Conservation (phyloP, 2,888 invertebrate genomes). For the Pediacus dermestoides region DNA sequence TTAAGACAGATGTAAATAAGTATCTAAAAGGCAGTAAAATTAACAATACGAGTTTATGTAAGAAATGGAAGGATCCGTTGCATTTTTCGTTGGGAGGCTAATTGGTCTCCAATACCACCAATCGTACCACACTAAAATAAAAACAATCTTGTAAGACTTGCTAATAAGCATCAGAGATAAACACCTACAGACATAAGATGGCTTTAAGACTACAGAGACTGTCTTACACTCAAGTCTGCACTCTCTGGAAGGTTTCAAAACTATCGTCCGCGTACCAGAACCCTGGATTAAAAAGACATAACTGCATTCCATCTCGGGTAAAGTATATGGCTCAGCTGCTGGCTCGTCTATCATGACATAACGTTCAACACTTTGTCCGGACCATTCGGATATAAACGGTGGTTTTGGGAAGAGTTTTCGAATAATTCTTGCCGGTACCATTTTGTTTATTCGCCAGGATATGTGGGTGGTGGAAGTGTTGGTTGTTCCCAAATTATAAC, state of each 20-base stretch:
- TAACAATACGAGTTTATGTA: conserved; percentile 73
- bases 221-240: conserved; percentile 70
- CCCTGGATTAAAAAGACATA: conserved; percentile 73
- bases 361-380: conserved; percentile 74
- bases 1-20: no score
- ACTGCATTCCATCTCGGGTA: conserved; percentile 81
- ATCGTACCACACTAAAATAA: conserved; percentile 78
- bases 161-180: background rate
- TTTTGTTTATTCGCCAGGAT: conserved; percentile 72
- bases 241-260: conserved; percentile 72
- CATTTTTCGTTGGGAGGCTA: conserved; percentile 59
- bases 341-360: conserved; percentile 68
- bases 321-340: conserved; percentile 59
- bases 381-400: conserved; percentile 58
- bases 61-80: conserved; percentile 60
- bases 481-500: conserved; percentile 11
- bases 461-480: conserved; percentile 25
- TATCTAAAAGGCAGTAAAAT: no score
- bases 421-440: conserved; percentile 68
- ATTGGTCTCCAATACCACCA: conserved; percentile 81
- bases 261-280: conserved; percentile 68
- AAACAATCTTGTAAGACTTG: no score
- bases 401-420: conserved; percentile 72
- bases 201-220: conserved; percentile 66
- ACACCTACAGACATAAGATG: conserved; percentile 73